Evolutionary conservation across 2,113 vertebrate genomes (phyloP).

Genomic region (Numida meleagris): DNA sequence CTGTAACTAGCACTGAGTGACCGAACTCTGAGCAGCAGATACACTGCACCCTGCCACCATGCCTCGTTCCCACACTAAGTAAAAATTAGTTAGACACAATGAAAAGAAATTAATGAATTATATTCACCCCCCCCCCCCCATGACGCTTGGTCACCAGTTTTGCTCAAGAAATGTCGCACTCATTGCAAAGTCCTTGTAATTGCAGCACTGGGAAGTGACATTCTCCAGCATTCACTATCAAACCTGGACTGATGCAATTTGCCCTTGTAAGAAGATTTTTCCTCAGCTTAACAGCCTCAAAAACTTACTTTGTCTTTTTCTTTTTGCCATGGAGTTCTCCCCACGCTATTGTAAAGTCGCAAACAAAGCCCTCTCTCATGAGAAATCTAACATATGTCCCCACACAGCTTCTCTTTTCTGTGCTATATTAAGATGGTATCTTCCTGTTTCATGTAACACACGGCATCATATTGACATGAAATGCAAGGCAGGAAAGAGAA

Average conservation of each 20-base stretch:
- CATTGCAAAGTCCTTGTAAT: not conserved
- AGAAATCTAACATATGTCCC: not conserved
- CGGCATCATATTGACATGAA: not conserved
- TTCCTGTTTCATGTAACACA: not conserved
- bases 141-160: not conserved
- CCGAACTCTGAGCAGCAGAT: not conserved
- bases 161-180: not conserved
- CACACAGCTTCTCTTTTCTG: not conserved
- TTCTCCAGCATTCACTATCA: not conserved
- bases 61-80: not conserved
- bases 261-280: not conserved
- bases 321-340: not conserved
- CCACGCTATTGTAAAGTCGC: not conserved
- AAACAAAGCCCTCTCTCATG: not conserved
- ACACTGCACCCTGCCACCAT: not conserved
- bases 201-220: not conserved
- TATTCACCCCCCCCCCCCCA: not conserved
- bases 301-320: not conserved
- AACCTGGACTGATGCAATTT: not conserved
- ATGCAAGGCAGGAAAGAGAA: not conserved
- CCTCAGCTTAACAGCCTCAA: not conserved
- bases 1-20: not conserved
- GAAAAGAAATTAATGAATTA: not conserved
- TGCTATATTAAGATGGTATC: not conserved
- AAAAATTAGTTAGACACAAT: not conserved